phyloP scores from a whole-genome alignment of 2,888 invertebrate species.

The Nymphalis c-album region DNA sequence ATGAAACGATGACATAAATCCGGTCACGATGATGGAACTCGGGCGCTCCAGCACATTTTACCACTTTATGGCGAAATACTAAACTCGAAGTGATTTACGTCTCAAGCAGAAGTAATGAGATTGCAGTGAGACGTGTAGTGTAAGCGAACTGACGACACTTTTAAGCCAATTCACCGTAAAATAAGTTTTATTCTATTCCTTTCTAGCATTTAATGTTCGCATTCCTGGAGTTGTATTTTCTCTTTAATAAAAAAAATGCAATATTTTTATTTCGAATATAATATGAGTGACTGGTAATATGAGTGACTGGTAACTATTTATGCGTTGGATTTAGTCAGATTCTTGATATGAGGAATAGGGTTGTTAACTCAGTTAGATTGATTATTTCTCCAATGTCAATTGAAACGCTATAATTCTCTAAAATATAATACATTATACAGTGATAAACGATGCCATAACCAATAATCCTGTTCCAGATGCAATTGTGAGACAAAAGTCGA shows the following conservation, averaged over 20 bases:
- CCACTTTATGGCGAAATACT: slow-evolving; percentile 31
- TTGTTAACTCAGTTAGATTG: too few species aligned
- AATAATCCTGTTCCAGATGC: too few species aligned
- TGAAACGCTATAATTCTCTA: too few species aligned
- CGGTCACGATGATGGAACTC: slow-evolving; percentile 17
- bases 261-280: too few species aligned
- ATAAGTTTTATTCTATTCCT: slow-evolving; percentile 6
- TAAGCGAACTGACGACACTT: slow-evolving; percentile 24
- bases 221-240: neutral
- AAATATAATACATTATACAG: too few species aligned
- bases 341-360: too few species aligned
- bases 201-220: neutral
- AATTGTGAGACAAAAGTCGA: too few species aligned
- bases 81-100: slow-evolving; percentile 35
- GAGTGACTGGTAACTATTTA: too few species aligned
- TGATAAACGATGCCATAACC: too few species aligned
- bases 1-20: slow-evolving; percentile 18
- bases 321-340: too few species aligned
- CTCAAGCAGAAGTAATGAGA: slow-evolving; percentile 35
- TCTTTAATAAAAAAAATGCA: neutral
- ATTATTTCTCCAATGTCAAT: too few species aligned
- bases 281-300: too few species aligned
- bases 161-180: slow-evolving; percentile 1
- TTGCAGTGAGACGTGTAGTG: slow-evolving; percentile 30
- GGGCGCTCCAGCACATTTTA: slow-evolving; percentile 19